Percentiles rank a stretch among this genome's conserved stretches.
Conservation (phyloP, 2,888 invertebrate species). For the Hetaerina titia region DNA sequence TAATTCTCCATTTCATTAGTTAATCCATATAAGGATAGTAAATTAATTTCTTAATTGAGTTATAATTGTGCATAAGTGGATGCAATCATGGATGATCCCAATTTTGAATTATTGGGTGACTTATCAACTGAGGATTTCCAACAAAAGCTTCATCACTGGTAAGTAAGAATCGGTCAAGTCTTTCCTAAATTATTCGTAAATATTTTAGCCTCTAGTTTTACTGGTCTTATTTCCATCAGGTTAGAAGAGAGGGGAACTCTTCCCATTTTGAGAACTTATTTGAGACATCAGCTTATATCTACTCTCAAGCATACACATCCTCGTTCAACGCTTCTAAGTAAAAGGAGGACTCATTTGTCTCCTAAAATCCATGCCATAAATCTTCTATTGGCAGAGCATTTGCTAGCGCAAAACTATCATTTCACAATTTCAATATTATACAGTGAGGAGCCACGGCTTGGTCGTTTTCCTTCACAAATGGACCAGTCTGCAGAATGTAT, state of each 20-base stretch:
- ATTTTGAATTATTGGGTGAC: conserved; percentile 2
- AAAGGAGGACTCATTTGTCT: conserved; percentile 22
- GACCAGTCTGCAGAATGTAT: not conserved
- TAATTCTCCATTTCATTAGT: not conserved
- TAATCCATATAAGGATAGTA: too few relatives aligned
- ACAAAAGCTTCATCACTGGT: conserved; percentile 46
- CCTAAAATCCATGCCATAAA: not conserved
- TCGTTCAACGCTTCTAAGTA: not conserved
- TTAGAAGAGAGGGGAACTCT: conserved; percentile 18
- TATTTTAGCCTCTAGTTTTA: not conserved
- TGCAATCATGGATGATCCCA: not conserved
- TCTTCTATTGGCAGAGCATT: conserved; percentile 42
- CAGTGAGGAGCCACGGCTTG: conserved; percentile 43
- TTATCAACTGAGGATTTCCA: conserved; percentile 42
- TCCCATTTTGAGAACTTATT: conserved; percentile 19
- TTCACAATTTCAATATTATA: conserved; percentile 41
- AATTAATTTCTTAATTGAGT: not conserved
- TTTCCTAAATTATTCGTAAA: too few relatives aligned
- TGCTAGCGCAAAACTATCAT: conserved; percentile 46
- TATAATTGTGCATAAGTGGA: not conserved
- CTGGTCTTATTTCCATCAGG: not conserved
- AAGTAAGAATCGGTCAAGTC: not conserved
- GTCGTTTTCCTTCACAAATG: not conserved
- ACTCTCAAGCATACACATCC: conserved; percentile 19
- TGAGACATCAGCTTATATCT: conserved; percentile 52